A percentile compares a stretch with the other conserved stretches of the same genome.
Evolutionary conservation across 2,888 invertebrate species (phyloP).

Genomic region (Nymphalis c-album): DNA sequence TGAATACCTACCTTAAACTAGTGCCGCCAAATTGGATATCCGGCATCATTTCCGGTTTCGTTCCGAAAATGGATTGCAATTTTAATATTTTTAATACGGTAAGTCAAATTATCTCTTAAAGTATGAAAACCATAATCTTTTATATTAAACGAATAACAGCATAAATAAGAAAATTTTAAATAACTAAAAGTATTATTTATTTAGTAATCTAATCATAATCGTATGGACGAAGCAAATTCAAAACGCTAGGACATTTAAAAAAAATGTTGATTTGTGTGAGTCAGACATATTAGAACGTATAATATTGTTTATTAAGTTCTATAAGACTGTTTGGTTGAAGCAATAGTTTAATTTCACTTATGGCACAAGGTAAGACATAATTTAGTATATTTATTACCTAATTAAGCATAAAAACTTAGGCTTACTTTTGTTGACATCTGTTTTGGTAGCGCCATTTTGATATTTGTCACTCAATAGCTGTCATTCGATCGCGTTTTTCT

Average conservation of each 20-base stretch:
- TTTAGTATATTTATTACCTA: conserved; percentile 22
- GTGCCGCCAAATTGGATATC: conserved; percentile 37
- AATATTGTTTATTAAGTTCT: conserved; percentile 14
- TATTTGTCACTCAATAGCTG: conserved; percentile 38
- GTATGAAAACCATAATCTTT: background rate
- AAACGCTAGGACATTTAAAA: conserved; percentile 27
- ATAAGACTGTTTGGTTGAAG: conserved; percentile 8
- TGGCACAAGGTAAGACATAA: conserved; percentile 67
- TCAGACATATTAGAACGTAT: conserved; percentile 41
- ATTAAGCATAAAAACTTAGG: conserved; percentile 4
- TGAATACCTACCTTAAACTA: conserved; percentile 34
- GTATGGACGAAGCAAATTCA: background rate
- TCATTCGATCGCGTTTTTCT: conserved; percentile 48
- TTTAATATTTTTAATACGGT: conserved; percentile 11
- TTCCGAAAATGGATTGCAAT: conserved; percentile 29
- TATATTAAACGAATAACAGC: background rate
- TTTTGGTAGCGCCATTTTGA: conserved; percentile 71
- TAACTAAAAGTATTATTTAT: background rate
- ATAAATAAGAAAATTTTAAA: background rate
- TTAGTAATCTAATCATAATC: too few relatives aligned
- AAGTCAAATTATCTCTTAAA: background rate
- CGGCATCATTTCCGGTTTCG: conserved; percentile 37
- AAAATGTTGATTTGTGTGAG: conserved; percentile 39
- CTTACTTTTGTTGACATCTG: conserved; percentile 56
- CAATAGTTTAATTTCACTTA: conserved; percentile 35